phyloP scores from a whole-genome alignment of 2,888 invertebrate genomes.

The Acleris laterana region DNA sequence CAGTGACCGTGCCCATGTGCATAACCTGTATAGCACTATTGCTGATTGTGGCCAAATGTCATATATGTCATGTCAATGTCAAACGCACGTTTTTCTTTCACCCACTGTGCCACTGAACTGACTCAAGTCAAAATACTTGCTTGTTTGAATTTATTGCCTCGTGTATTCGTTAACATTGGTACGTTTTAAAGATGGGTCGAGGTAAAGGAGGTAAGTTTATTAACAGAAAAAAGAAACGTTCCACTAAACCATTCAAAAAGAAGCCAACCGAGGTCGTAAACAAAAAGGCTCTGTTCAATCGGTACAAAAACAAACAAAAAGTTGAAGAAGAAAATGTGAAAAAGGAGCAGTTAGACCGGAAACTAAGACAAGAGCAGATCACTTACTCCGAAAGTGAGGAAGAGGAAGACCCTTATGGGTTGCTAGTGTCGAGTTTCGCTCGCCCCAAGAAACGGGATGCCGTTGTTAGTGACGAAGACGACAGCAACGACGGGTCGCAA shows the following conservation, averaged over 20 bases:
- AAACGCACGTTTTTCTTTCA: conserved; percentile 29
- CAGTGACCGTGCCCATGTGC: too few relatives aligned
- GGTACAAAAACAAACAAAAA: conserved; percentile 77
- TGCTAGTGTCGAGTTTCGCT: conserved; percentile 80
- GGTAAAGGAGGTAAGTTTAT: conserved; percentile 39
- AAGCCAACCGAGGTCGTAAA: conserved; percentile 62
- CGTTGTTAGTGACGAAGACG: conserved; percentile 59
- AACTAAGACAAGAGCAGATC: conserved; percentile 60
- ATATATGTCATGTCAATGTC: conserved; percentile 14
- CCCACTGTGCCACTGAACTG: background rate
- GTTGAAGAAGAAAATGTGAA: conserved; percentile 76
- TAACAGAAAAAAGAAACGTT: conserved; percentile 57
- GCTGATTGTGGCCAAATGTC: background rate
- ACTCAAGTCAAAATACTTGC: background rate
- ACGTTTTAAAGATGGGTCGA: conserved; percentile 17
- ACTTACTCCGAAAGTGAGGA: conserved; percentile 81
- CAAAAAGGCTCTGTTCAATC: conserved; percentile 76
- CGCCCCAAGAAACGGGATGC: conserved; percentile 47
- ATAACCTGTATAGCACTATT: too few relatives aligned
- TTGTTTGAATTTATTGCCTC: background rate
- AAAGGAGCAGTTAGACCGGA: conserved; percentile 67
- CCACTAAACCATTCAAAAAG: conserved; percentile 52
- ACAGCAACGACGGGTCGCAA: conserved; percentile 42
- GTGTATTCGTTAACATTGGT: background rate
- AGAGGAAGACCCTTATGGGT: conserved; percentile 77